Conservation (phyloP, 2,888 invertebrate species). For the Halictus quadricinctus region DNA sequence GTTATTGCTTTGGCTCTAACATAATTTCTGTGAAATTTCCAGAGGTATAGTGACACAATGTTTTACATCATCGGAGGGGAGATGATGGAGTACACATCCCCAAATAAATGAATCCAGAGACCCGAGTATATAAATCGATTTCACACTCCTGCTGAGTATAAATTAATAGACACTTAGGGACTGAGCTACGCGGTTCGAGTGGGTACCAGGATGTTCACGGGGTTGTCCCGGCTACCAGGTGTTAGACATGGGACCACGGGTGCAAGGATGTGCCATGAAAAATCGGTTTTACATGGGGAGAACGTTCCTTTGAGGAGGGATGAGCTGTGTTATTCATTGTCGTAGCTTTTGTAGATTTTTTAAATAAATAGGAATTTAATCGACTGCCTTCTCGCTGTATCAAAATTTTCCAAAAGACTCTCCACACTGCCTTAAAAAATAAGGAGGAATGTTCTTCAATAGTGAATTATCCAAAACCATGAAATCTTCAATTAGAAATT, state of each 20-base stretch:
- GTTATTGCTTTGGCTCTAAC: too few species aligned
- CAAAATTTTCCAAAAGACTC: too few species aligned
- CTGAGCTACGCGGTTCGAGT: slow-evolving; percentile 60
- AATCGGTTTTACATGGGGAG: slow-evolving; percentile 65
- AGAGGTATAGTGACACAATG: neutral
- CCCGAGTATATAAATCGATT: slow-evolving; percentile 72
- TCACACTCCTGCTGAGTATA: slow-evolving; percentile 75
- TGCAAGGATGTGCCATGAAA: slow-evolving; percentile 69
- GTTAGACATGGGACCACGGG: slow-evolving; percentile 65
- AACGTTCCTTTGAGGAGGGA: slow-evolving; percentile 12
- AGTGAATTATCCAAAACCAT: too few species aligned
- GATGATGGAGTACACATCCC: neutral
- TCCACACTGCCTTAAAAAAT: too few species aligned
- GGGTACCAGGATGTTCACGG: slow-evolving; percentile 66
- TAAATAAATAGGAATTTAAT: neutral
- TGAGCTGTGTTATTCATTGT: slow-evolving; percentile 6
- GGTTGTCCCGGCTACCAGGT: slow-evolving; percentile 71
- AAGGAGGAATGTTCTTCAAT: too few species aligned
- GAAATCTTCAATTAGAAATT: neutral
- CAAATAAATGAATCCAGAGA: slow-evolving; percentile 37
- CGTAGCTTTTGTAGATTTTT: neutral
- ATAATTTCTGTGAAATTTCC: slow-evolving; percentile 5
- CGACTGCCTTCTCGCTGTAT: neutral
- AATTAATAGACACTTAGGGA: slow-evolving; percentile 78
- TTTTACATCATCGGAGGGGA: neutral